phyloP scores from a whole-genome alignment of 2,113 vertebrate species.

The Raja brachyura region DNA sequence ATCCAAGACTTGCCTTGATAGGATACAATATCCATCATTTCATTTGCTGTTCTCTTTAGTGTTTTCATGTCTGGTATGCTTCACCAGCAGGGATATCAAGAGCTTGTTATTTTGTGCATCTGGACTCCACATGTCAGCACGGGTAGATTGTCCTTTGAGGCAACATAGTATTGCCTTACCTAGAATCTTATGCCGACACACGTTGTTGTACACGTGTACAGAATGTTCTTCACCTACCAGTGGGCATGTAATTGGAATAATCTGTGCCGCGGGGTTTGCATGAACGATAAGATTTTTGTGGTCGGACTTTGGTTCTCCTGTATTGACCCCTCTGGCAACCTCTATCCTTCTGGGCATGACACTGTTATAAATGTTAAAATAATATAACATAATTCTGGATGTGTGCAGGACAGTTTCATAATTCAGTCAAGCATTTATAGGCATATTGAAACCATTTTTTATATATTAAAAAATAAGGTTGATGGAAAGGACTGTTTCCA shows the following conservation, averaged over 20 bases:
- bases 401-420: background rate
- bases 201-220: background rate
- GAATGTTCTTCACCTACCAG: background rate
- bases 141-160: background rate
- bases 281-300: background rate
- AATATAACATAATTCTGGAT: background rate
- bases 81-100: background rate
- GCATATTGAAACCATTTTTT: background rate
- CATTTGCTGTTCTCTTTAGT: background rate
- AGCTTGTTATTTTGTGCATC: background rate
- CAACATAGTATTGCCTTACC: background rate
- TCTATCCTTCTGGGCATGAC: background rate
- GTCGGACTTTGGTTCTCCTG: background rate
- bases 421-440: background rate
- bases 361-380: background rate
- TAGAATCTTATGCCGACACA: background rate
- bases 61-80: background rate
- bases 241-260: background rate
- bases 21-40: background rate
- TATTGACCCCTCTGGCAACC: background rate
- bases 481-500: background rate
- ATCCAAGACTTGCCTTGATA: background rate
- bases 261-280: background rate
- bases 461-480: background rate
- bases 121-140: background rate